A percentile compares a stretch with the other conserved stretches of the same genome.
phyloP scores from a whole-genome alignment of 2,113 vertebrate genomes.

The Ia io region DNA sequence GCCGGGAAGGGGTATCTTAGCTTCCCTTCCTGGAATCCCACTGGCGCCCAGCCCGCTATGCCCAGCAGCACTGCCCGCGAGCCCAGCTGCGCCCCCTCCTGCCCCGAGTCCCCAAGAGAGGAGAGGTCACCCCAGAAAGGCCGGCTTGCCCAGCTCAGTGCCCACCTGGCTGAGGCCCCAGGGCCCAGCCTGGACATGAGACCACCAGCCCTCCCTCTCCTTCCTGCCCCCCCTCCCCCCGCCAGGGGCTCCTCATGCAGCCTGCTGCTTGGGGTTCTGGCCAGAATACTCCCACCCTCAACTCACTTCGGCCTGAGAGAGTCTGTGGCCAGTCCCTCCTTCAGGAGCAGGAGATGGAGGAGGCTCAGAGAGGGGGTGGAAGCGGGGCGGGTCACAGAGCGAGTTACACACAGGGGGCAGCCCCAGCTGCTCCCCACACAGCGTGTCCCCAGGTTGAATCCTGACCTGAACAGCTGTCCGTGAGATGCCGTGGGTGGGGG shows the following conservation, averaged over 20 bases:
- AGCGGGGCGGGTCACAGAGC: neutral
- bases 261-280: neutral
- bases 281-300: accelerated
- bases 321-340: neutral
- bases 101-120: neutral
- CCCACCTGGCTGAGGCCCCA: neutral
- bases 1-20: conserved; percentile 65
- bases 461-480: neutral
- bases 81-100: neutral
- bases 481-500: neutral
- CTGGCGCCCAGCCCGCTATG: conserved; percentile 45
- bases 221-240: neutral
- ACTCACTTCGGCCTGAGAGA: neutral
- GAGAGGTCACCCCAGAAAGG: neutral
- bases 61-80: neutral
- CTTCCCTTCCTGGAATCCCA: conserved; percentile 68
- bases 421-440: accelerated
- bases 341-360: neutral
- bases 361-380: neutral
- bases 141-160: neutral
- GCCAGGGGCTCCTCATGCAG: neutral
- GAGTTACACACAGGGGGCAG: neutral
- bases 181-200: accelerated
- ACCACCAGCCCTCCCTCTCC: neutral
- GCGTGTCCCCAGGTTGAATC: neutral